Evolutionary conservation across 2,113 vertebrate genomes (phyloP).

Genomic region (Tachycineta bicolor): DNA sequence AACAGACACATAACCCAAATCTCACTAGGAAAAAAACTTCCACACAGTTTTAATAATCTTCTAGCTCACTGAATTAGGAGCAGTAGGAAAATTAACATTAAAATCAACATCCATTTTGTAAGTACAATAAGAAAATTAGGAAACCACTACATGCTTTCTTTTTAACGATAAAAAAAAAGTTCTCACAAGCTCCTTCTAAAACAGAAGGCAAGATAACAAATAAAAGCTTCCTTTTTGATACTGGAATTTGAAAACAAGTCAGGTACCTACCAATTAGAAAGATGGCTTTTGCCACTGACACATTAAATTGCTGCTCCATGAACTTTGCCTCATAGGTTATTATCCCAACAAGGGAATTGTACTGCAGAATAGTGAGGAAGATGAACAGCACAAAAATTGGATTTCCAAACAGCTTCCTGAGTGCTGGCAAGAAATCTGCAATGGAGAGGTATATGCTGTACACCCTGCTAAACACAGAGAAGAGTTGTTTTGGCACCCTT

Average conservation of each 20-base stretch:
- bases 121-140: neutral
- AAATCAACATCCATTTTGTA: neutral
- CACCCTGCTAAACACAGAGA: constrained; percentile 3
- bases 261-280: constrained; percentile 84
- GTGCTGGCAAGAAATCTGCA: constrained; percentile 82
- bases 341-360: constrained; percentile 82
- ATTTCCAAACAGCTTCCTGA: constrained; percentile 82
- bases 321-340: constrained; percentile 88
- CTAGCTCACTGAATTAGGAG: neutral
- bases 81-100: neutral
- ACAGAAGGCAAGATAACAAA: neutral
- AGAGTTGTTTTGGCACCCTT: neutral
- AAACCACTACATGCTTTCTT: neutral
- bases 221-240: neutral
- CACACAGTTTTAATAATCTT: neutral
- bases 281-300: constrained; percentile 85
- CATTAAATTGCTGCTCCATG: constrained; percentile 89
- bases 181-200: neutral
- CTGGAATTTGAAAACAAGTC: neutral
- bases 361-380: constrained; percentile 79
- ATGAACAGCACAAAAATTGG: constrained; percentile 80
- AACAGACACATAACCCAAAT: neutral
- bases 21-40: neutral
- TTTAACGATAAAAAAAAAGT: neutral
- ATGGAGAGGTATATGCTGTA: constrained; percentile 5